Evolutionary conservation across 2,113 vertebrate genomes (phyloP).

Genomic region (Xenopus borealis): DNA sequence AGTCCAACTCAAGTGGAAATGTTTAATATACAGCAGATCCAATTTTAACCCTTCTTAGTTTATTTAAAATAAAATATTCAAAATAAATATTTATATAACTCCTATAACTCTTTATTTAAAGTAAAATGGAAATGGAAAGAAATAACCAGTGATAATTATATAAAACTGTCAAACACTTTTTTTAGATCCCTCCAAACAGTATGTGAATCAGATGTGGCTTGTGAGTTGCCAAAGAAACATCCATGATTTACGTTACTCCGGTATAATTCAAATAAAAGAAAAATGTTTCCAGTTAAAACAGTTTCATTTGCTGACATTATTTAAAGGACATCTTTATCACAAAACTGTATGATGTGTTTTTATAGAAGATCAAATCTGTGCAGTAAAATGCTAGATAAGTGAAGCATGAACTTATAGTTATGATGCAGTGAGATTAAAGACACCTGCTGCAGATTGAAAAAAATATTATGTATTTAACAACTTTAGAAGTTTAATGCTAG

Average conservation of each 20-base stretch:
- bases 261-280: constrained; percentile 19
- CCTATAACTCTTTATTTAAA: too few species aligned
- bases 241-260: constrained; percentile 12
- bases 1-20: too few species aligned
- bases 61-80: too few species aligned
- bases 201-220: too few species aligned
- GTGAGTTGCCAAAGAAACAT: too few species aligned
- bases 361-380: constrained; percentile 41
- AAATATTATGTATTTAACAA: constrained; percentile 30
- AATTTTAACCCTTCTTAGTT: too few species aligned
- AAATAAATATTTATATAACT: too few species aligned
- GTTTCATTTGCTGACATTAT: constrained; percentile 43
- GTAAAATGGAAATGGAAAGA: too few species aligned
- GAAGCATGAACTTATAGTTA: constrained; percentile 41
- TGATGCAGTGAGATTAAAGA: constrained; percentile 42
- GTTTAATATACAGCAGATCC: too few species aligned
- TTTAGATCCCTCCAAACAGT: too few species aligned
- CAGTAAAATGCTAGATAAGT: constrained; percentile 37
- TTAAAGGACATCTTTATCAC: constrained; percentile 42
- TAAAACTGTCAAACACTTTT: too few species aligned
- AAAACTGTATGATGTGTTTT: constrained; percentile 36
- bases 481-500: constrained; percentile 29
- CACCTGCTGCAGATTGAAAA: constrained; percentile 39
- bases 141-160: too few species aligned
- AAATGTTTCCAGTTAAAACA: constrained; percentile 20